These are phyloP conservation scores for Drosophila pseudotakahashii DNA, from an alignment of 2,888 invertebrate species.

Conservation along the genomic window DNA sequence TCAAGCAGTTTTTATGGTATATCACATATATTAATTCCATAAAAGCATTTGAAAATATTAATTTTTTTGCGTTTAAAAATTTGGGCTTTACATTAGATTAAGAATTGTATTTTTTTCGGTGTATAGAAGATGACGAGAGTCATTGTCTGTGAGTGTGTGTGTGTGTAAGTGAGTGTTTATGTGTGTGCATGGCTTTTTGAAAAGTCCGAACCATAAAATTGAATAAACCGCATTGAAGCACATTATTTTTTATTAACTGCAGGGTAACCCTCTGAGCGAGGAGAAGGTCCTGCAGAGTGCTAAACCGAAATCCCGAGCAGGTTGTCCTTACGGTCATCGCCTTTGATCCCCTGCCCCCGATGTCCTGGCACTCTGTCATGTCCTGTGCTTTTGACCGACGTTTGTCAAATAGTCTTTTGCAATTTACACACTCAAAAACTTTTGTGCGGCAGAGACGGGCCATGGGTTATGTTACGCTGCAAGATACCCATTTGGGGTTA, in stretches of 20 bases:
- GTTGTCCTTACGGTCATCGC: constrained; percentile 55
- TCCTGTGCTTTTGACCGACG: constrained; percentile 74
- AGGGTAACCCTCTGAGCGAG: constrained; percentile 33
- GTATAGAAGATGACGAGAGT: constrained; percentile 14
- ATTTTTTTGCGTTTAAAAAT: not conserved
- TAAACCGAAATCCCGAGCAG: constrained; percentile 71
- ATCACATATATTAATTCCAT: too few species aligned
- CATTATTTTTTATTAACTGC: constrained; percentile 80
- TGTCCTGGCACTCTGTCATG: constrained; percentile 42
- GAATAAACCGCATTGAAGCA: constrained; percentile 80
- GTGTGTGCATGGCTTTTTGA: constrained; percentile 64
- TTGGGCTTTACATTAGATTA: not conserved
- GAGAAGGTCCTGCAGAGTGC: constrained; percentile 53
- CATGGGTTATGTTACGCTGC: constrained; percentile 34
- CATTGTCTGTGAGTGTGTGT: constrained; percentile 36
- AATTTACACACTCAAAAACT: constrained; percentile 74
- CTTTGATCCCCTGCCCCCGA: constrained; percentile 22
- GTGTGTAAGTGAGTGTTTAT: constrained; percentile 38
- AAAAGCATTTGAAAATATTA: too few species aligned
- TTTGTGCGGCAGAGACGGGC: constrained; percentile 35
- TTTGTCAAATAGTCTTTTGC: constrained; percentile 79
- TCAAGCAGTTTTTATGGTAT: too few species aligned
- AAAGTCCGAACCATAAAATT: constrained; percentile 78
- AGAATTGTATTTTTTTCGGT: not conserved
- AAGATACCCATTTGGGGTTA: constrained; percentile 24